phyloP scores from a whole-genome alignment of 2,888 invertebrate species.

The Zhuqinia jingwanae region DNA sequence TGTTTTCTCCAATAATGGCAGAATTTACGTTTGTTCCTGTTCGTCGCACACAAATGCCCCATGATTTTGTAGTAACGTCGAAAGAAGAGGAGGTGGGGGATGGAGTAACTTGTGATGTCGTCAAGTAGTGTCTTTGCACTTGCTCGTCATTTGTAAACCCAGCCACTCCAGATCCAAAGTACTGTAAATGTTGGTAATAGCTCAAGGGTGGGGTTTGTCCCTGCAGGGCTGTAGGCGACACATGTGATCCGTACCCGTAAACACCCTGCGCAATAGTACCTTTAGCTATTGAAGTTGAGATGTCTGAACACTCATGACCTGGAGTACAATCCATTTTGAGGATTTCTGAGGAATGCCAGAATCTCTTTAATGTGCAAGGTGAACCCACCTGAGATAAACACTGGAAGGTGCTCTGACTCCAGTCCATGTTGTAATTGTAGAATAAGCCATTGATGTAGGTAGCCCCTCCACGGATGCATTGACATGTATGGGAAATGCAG shows the following conservation, averaged over 20 bases:
- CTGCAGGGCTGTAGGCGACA: background rate
- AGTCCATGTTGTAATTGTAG: conserved; percentile 64
- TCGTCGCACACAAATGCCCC: conserved; percentile 56
- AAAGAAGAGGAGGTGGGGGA: too few species aligned
- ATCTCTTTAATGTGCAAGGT: conserved; percentile 39
- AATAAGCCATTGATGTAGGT: conserved; percentile 27
- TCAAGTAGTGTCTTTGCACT: background rate
- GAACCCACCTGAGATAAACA: conserved; percentile 53
- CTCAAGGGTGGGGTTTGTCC: background rate
- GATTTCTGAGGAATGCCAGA: conserved; percentile 32
- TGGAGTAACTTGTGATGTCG: too few species aligned
- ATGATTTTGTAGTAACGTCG: conserved; percentile 12
- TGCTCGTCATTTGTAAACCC: background rate
- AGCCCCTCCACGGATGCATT: conserved; percentile 36
- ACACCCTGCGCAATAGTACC: background rate
- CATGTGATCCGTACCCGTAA: conserved; percentile 4
- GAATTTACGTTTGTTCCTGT: too few species aligned
- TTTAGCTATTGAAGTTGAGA: background rate
- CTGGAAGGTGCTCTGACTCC: conserved; percentile 12
- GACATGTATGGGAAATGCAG: conserved; percentile 24
- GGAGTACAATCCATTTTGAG: conserved; percentile 37
- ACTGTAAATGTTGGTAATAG: conserved; percentile 3
- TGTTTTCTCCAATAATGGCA: too few species aligned
- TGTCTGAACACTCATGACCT: conserved; percentile 29
- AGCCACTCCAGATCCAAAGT: conserved; percentile 51